phyloP scores from a whole-genome alignment of 2,113 vertebrate species.

The Atlantisia rogersi region DNA sequence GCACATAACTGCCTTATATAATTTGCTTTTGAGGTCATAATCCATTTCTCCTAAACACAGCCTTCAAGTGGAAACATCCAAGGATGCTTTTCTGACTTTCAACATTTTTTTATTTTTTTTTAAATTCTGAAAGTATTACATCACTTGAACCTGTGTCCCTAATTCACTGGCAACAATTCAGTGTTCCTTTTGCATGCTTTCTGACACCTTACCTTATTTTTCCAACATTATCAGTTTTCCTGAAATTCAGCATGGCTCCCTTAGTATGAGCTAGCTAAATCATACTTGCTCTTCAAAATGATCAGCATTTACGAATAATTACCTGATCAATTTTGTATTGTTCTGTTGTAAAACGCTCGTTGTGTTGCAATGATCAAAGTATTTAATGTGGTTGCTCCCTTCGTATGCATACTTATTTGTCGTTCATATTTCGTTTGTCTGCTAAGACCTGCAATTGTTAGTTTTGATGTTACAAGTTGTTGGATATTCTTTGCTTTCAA shows the following conservation, averaged over 20 bases:
- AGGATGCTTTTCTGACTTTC: neutral
- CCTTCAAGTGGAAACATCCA: neutral
- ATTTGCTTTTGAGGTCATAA: neutral
- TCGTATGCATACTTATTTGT: conserved; percentile 9
- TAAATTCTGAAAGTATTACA: neutral
- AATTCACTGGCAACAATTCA: conserved; percentile 14
- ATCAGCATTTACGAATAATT: neutral
- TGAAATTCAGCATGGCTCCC: neutral
- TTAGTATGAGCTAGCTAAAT: neutral
- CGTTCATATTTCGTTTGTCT: conserved; percentile 12
- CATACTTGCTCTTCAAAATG: neutral
- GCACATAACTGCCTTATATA: neutral
- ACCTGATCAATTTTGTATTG: neutral
- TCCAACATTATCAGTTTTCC: neutral
- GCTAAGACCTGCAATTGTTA: conserved; percentile 28
- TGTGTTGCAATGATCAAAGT: neutral
- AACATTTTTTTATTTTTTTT: neutral
- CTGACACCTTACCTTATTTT: conserved; percentile 27
- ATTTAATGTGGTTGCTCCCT: conserved; percentile 1
- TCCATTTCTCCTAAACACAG: neutral
- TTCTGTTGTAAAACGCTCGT: neutral
- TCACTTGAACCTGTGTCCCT: neutral
- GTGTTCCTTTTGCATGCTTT: conserved; percentile 10
- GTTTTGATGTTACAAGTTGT: conserved; percentile 28
- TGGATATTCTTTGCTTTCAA: conserved; percentile 54